A percentile compares a stretch with the other conserved stretches of the same genome.
Evolutionary conservation across 2,113 vertebrate species (phyloP).

Genomic region (Astatotilapia flaviijosephi): DNA sequence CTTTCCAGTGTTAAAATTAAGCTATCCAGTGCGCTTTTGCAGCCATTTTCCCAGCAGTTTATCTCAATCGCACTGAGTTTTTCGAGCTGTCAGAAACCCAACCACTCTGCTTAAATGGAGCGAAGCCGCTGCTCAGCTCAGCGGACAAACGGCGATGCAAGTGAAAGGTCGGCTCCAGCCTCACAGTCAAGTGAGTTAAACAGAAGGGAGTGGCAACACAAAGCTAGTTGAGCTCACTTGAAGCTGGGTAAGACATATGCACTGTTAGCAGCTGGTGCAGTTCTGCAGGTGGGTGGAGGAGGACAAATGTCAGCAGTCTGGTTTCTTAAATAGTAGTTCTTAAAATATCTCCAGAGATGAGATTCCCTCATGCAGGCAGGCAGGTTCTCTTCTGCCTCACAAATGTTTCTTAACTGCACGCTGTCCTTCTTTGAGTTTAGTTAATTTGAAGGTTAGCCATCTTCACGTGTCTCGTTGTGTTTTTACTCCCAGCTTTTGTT

Average conservation of each 20-base stretch:
- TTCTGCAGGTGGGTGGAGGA: neutral
- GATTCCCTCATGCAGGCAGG: neutral
- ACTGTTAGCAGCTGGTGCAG: neutral
- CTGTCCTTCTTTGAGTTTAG: neutral
- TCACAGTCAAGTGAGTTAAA: neutral
- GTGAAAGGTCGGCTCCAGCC: neutral
- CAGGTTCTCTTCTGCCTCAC: neutral
- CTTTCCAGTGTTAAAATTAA: neutral
- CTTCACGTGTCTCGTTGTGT: neutral
- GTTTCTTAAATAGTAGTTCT: neutral
- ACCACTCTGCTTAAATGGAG: neutral
- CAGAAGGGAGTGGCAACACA: neutral
- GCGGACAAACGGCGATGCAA: neutral
- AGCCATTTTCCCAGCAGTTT: neutral
- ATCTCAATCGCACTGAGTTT: neutral
- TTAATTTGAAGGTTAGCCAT: neutral
- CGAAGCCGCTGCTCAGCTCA: neutral
- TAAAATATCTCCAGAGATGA: neutral
- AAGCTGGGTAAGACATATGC: neutral
- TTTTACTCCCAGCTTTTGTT: neutral
- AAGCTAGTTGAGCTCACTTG: neutral
- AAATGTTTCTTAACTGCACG: neutral
- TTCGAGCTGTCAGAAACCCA: neutral
- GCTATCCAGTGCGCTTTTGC: neutral
- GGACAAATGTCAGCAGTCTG: neutral